phyloP scores from a whole-genome alignment of 1,140 invertebrate genomes.

The Ceratitis capitata region DNA sequence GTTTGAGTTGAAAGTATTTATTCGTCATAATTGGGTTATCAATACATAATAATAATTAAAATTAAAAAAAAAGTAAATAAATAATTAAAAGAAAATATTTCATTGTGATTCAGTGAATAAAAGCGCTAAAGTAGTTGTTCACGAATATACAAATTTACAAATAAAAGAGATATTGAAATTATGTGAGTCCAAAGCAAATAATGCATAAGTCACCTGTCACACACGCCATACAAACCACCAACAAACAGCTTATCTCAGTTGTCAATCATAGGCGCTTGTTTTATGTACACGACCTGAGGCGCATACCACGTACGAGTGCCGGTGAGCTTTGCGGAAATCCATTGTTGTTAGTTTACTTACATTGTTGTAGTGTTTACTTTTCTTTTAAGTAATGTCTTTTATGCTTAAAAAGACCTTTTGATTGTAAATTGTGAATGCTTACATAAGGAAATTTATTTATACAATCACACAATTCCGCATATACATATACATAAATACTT shows the following conservation, averaged over 20 bases:
- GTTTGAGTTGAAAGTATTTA: neutral
- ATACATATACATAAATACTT: no score
- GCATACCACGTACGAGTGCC: no score
- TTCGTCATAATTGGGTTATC: no score
- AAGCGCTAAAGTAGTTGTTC: neutral
- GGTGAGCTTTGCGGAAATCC: constrained; percentile 6
- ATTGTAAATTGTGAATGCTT: neutral
- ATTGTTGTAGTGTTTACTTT: constrained; percentile 30
- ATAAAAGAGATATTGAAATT: neutral
- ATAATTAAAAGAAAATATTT: neutral
- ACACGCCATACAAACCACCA: neutral
- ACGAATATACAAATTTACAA: neutral
- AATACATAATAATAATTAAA: no score
- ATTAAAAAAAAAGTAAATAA: neutral
- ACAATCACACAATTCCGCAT: no score
- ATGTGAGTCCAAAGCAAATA: neutral
- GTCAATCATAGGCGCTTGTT: neutral
- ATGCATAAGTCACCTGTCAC: constrained; percentile 16
- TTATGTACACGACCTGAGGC: neutral
- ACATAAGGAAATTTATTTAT: neutral
- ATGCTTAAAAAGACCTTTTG: neutral
- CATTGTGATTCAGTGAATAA: neutral
- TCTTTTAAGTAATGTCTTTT: neutral
- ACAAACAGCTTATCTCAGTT: neutral
- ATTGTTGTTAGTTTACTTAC: neutral